A percentile compares a stretch with the other conserved stretches of the same genome.
phyloP scores from a whole-genome alignment of 1,140 invertebrate genomes.

The Diuraphis noxia region DNA sequence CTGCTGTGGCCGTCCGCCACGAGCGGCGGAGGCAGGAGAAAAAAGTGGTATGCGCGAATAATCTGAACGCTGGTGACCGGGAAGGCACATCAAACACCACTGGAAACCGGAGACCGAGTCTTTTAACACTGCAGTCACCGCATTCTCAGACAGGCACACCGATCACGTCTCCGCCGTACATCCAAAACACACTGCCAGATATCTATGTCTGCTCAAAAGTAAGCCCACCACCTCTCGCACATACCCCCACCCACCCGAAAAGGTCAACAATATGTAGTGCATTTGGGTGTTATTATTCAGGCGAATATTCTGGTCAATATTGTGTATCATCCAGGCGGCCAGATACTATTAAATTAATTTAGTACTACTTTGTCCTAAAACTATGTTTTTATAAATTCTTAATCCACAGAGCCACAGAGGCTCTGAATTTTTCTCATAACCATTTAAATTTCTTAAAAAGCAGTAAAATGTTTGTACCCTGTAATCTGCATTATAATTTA shows the following conservation, averaged over 20 bases:
- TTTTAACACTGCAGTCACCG: conserved; percentile 66
- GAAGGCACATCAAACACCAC: conserved; percentile 34
- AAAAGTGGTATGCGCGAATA: conserved; percentile 55
- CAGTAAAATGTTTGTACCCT: background rate
- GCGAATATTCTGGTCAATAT: background rate
- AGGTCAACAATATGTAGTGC: background rate
- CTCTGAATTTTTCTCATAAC: background rate
- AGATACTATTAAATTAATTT: background rate
- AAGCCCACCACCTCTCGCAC: background rate
- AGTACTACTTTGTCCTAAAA: background rate
- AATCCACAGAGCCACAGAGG: background rate
- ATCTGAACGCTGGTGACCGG: conserved; percentile 24
- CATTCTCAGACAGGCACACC: conserved; percentile 56
- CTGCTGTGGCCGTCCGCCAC: conserved; percentile 80
- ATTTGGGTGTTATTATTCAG: background rate
- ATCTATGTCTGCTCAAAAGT: conserved; percentile 51
- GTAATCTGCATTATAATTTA: too few relatives aligned
- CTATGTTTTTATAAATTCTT: background rate
- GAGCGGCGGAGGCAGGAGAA: conserved; percentile 76
- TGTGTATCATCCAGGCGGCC: too few relatives aligned
- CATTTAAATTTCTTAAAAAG: background rate
- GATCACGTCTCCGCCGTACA: conserved; percentile 38
- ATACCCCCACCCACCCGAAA: background rate
- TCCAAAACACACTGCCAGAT: conserved; percentile 46
- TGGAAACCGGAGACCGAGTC: conserved; percentile 66